Conservation (phyloP, 2,113 vertebrate species). For the Cololabis saira region DNA sequence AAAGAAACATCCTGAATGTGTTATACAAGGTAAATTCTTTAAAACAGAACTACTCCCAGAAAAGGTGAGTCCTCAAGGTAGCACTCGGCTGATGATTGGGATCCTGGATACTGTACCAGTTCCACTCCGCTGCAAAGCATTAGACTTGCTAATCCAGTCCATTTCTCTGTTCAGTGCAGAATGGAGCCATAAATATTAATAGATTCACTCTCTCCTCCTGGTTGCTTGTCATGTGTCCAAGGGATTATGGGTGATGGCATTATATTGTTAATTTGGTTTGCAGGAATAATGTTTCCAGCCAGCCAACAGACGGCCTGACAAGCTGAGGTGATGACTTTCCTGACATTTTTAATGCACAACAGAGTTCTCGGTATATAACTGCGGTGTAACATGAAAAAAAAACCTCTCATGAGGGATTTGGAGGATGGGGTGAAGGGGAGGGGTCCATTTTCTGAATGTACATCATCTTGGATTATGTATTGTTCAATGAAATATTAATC, state of each 20-base stretch:
- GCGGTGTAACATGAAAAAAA: not conserved
- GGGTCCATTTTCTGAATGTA: conserved; percentile 21
- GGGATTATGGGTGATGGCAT: conserved; percentile 49
- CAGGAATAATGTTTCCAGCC: conserved; percentile 49
- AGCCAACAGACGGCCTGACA: conserved; percentile 49
- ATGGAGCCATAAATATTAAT: conserved; percentile 76
- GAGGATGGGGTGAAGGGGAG: not conserved
- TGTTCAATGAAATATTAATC: conserved; percentile 18
- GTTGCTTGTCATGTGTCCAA: conserved; percentile 55
- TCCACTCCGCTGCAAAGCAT: conserved; percentile 49
- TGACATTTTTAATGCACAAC: conserved; percentile 21
- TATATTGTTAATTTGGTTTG: conserved; percentile 65
- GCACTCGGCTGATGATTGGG: conserved; percentile 20
- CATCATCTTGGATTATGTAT: not conserved
- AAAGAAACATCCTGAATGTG: too few relatives aligned
- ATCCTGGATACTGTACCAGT: conserved; percentile 31
- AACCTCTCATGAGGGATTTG: conserved; percentile 2
- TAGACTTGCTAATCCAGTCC: conserved; percentile 74
- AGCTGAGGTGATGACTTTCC: conserved; percentile 51
- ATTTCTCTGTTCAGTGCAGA: conserved; percentile 61
- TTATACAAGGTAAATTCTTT: not conserved
- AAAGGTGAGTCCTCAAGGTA: conserved; percentile 40
- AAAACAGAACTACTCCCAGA: not conserved
- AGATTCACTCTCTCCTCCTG: conserved; percentile 31
- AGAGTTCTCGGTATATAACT: conserved; percentile 8